phyloP scores from a whole-genome alignment of 2,888 invertebrate genomes.

The Lasioglossum lativentre region DNA sequence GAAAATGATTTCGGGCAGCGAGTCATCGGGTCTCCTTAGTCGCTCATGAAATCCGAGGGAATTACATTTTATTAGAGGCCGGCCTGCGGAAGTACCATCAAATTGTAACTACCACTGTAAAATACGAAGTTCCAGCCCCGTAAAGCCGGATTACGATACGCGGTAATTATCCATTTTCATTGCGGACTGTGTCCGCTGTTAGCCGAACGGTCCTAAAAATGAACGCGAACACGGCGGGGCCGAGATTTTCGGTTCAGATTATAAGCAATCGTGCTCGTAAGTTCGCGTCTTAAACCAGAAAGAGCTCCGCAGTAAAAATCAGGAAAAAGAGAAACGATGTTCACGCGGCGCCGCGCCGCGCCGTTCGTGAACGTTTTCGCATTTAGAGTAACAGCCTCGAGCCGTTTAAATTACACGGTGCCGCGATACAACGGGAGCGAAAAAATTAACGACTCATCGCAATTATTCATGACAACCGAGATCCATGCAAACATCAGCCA shows the following conservation, averaged over 20 bases:
- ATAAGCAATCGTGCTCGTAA: constrained; percentile 22
- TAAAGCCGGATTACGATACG: constrained; percentile 55
- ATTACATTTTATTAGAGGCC: constrained; percentile 54
- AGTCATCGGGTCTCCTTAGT: constrained; percentile 21
- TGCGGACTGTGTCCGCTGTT: constrained; percentile 32
- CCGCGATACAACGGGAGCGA: background rate
- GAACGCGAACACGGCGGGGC: background rate
- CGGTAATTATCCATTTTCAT: constrained; percentile 61
- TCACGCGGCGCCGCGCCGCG: background rate
- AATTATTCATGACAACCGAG: background rate
- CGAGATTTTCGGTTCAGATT: constrained; percentile 30
- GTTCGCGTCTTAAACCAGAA: constrained; percentile 8
- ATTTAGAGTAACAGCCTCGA: constrained; percentile 14
- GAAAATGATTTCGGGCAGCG: background rate
- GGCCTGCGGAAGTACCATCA: constrained; percentile 39
- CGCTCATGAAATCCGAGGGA: constrained; percentile 29
- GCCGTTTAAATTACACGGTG: constrained; percentile 14
- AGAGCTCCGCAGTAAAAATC: background rate
- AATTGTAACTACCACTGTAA: constrained; percentile 49
- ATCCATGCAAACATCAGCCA: background rate
- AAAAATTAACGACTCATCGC: background rate
- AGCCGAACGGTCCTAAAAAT: constrained; percentile 36
- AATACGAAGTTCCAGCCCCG: constrained; percentile 51
- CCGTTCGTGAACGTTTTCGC: constrained; percentile 4
- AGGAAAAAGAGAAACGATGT: background rate